Evolutionary conservation across 2,113 vertebrate genomes (phyloP), one percentile per base, ranked within the genome.

Genomic region (Verasper variegatus): DNA sequence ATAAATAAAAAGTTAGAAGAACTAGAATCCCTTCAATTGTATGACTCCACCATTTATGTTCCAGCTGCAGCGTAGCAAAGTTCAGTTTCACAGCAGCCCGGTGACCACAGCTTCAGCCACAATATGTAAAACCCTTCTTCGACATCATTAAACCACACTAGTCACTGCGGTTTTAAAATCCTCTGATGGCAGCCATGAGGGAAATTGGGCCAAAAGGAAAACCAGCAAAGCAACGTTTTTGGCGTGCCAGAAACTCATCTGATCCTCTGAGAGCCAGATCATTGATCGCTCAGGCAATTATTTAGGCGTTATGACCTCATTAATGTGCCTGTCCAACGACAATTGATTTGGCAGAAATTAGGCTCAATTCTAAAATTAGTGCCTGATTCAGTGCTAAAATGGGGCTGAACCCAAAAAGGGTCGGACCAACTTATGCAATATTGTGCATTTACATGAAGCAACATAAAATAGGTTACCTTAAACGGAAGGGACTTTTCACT

Each of bases 401-500:
- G 2, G 0, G 2, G 2, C 20, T 55, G 40, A 24, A 15, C 21
- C 3, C 18, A 3, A 17, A 35, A 7, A 58, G 21, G 1, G 27
- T 40, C 58, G 4, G 24, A 14, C 23, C 9, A 0, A 21, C 13
- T 45, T 31, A 2, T 13, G 35, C 21, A 31, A 17, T 69, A 26
- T 20, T 54, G 13, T 63, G 7, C 20, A 20, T 1, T 27, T 23
- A 0, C 26, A 61, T 20, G 26, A 49, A 79, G 61, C 7, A 5
- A 13, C 40, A 4, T 51, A 20, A 12, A 63, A 59, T 35, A 26
- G 4, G 70, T 93, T 97, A 99, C 98, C 97, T 99, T 98, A 73
- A 98, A 96, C 80, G 94, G 94, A 15, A 95, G 81, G 0, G 96
- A 95, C 80, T 96, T 97, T 82, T 98, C 97, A 47, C 96, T 95